Conservation (phyloP, 2,888 invertebrate species). For the Corythucha ciliata region DNA sequence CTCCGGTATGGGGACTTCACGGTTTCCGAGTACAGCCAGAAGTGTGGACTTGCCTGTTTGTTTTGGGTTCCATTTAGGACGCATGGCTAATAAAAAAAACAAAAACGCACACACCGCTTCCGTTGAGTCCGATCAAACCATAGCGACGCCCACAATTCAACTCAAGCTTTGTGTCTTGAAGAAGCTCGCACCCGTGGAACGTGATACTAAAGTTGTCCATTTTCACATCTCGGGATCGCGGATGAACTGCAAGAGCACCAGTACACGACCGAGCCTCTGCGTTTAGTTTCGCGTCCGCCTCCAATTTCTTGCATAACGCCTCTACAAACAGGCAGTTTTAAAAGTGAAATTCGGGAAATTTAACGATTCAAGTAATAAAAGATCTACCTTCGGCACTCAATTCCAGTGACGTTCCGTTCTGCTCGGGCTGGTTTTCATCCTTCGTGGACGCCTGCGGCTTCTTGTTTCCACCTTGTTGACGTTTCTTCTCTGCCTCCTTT, state of each 20-base stretch:
- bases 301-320: constrained; percentile 74
- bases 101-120: constrained; percentile 60
- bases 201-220: constrained; percentile 94
- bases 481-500: constrained; percentile 81
- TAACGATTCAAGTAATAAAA: constrained; percentile 10
- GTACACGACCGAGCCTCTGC: constrained; percentile 91
- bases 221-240: constrained; percentile 91
- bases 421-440: constrained; percentile 47
- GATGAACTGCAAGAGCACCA: constrained; percentile 89
- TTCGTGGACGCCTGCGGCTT: constrained; percentile 39
- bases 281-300: constrained; percentile 83
- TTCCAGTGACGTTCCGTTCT: constrained; percentile 46
- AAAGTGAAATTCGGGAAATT: constrained; percentile 6
- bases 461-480: constrained; percentile 44
- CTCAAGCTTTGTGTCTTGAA: constrained; percentile 92
- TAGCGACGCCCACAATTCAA: constrained; percentile 95
- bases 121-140: constrained; percentile 94
- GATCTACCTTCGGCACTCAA: constrained; percentile 60
- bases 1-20: constrained; percentile 92
- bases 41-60: constrained; percentile 80
- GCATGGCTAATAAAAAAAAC: neutral
- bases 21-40: constrained; percentile 78
- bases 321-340: constrained; percentile 47
- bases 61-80: neutral
- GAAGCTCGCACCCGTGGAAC: constrained; percentile 92